phyloP scores from a whole-genome alignment of 1,140 invertebrate species.

The Cephus cinctus region DNA sequence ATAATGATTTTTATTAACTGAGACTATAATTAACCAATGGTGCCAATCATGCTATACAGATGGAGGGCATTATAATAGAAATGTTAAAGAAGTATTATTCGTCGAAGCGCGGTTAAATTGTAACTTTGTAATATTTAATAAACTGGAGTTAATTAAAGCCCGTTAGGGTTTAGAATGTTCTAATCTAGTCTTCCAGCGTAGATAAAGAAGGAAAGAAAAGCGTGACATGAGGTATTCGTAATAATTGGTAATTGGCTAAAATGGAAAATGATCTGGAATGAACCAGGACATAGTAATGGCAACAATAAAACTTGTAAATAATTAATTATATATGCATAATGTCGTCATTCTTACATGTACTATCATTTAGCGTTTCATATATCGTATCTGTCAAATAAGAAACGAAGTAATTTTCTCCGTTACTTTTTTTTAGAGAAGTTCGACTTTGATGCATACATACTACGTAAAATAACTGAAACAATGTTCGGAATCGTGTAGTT shows the following conservation, averaged over 20 bases:
- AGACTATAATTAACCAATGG: conserved; percentile 5
- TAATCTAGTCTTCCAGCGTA: conserved; percentile 44
- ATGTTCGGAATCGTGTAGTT: neutral
- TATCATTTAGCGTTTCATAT: neutral
- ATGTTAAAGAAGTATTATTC: conserved; percentile 29
- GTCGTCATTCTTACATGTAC: neutral
- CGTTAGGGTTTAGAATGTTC: conserved; percentile 35
- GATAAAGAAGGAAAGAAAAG: conserved; percentile 12
- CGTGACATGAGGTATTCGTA: conserved; percentile 8
- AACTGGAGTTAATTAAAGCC: conserved; percentile 21
- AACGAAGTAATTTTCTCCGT: no score
- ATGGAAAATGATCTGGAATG: conserved; percentile 8
- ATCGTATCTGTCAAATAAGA: neutral
- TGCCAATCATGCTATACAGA: conserved; percentile 14
- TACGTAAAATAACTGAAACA: neutral
- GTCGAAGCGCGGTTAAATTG: conserved; percentile 19
- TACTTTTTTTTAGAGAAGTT: neutral
- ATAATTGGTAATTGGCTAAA: conserved; percentile 3
- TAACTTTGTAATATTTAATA: conserved; percentile 21
- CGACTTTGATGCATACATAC: neutral
- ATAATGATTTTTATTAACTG: neutral
- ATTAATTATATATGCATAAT: neutral
- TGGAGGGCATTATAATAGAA: conserved; percentile 22
- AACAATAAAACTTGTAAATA: conserved; percentile 1
- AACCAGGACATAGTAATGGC: conserved; percentile 9